These are phyloP conservation scores for Donacobius atricapilla DNA, from an alignment of 2,113 vertebrate species.

Conservation along the genomic window DNA sequence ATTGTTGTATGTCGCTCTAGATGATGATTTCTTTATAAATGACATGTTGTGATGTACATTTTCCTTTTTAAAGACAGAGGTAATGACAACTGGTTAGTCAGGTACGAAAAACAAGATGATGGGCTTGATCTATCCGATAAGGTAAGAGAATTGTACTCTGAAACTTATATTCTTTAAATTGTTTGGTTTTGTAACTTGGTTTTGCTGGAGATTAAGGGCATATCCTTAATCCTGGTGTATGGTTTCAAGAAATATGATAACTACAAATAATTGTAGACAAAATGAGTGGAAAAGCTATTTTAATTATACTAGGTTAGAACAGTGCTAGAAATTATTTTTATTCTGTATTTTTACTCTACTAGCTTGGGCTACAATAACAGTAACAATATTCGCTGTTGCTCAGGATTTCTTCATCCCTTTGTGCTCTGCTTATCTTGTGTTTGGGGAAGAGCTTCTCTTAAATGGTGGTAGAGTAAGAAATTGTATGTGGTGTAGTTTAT, in stretches of 20 bases:
- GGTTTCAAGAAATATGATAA: neutral
- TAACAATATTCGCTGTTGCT: neutral
- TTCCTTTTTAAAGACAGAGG: constrained; percentile 86
- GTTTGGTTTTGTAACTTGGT: neutral
- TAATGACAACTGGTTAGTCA: constrained; percentile 97
- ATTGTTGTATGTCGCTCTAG: neutral
- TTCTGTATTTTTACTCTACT: neutral
- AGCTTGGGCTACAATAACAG: neutral
- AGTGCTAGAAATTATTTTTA: neutral
- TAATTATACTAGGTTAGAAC: neutral
- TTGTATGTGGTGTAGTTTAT: neutral
- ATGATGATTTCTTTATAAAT: neutral
- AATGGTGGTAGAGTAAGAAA: neutral
- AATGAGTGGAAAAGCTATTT: neutral
- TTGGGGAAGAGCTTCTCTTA: neutral
- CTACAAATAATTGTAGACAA: neutral
- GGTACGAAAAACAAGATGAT: constrained; percentile 84
- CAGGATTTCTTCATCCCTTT: neutral
- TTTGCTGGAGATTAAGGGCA: neutral
- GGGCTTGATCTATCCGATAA: constrained; percentile 66
- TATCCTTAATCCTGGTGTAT: neutral
- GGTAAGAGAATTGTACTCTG: constrained; percentile 66
- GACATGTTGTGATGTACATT: neutral
- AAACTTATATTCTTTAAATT: neutral
- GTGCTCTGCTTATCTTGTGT: neutral